phyloP scores from a whole-genome alignment of 2,797 vertebrate genomes.

The Eulemur coronatus region DNA sequence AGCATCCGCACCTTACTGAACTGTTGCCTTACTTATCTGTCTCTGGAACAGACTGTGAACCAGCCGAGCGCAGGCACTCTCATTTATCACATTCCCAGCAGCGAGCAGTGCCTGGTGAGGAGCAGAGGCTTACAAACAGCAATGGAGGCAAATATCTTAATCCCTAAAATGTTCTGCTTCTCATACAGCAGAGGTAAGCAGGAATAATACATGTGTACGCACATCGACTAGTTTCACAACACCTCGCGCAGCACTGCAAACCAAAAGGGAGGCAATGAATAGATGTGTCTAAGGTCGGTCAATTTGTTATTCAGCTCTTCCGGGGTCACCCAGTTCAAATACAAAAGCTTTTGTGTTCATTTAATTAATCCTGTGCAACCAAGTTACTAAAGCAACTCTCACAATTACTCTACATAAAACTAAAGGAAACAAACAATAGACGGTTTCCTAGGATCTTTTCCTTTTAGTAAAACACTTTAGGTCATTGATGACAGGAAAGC shows the following conservation, averaged over 20 bases:
- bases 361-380: slow-evolving; percentile 17
- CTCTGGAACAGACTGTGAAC: not conserved
- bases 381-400: slow-evolving; percentile 47
- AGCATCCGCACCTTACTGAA: not conserved
- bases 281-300: not conserved
- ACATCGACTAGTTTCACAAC: not conserved
- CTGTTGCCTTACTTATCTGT: not conserved
- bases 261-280: not conserved
- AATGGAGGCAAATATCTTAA: not conserved
- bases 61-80: not conserved
- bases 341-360: slow-evolving; percentile 64
- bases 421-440: not conserved
- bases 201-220: not conserved
- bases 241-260: accelerated
- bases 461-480: not conserved
- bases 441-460: not conserved
- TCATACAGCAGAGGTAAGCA: not conserved
- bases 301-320: slow-evolving; percentile 7
- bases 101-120: not conserved
- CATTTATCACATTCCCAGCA: not conserved
- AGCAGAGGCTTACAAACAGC: not conserved
- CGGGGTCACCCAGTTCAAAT: slow-evolving; percentile 25
- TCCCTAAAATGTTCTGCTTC: not conserved
- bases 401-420: not conserved
- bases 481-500: not conserved